A percentile compares a stretch with the other conserved stretches of the same genome.
These are phyloP conservation scores for Pelobates cultripes DNA, from an alignment of 2,797 vertebrate genomes.

Conservation along the genomic window DNA sequence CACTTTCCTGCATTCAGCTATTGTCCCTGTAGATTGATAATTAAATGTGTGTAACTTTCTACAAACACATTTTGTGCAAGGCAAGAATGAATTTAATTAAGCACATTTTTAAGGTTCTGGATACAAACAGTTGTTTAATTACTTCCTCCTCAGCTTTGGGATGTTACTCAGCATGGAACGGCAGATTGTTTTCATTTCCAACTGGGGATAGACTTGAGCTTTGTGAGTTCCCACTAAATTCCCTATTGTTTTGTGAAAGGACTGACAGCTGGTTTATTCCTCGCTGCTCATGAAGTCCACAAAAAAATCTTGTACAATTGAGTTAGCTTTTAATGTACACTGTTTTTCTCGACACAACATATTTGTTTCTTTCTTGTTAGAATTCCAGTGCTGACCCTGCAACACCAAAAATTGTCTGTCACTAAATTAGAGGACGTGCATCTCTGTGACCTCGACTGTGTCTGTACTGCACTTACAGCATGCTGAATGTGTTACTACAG, in stretches of 20 bases:
- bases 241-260: not conserved
- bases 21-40: too few species aligned
- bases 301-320: not conserved
- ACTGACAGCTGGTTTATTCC: not conserved
- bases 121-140: not conserved
- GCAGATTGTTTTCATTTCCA: not conserved
- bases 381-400: not conserved
- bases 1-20: too few species aligned
- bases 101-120: not conserved
- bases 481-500: not conserved
- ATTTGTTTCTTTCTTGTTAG: not conserved
- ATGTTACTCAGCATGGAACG: not conserved
- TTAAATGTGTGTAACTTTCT: too few species aligned
- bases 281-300: not conserved
- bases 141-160: not conserved
- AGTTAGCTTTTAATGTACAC: not conserved
- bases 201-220: not conserved
- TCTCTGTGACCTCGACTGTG: conserved; percentile 16
- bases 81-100: not conserved
- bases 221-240: not conserved
- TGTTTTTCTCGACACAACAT: not conserved
- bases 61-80: not conserved
- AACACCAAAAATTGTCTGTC: conserved; percentile 1
- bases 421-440: conserved; percentile 16
- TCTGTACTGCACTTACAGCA: conserved; percentile 12